A percentile compares a stretch with the other conserved stretches of the same genome.
phyloP scores from a whole-genome alignment of 2,888 invertebrate genomes.

The Eupithecia tripunctaria region DNA sequence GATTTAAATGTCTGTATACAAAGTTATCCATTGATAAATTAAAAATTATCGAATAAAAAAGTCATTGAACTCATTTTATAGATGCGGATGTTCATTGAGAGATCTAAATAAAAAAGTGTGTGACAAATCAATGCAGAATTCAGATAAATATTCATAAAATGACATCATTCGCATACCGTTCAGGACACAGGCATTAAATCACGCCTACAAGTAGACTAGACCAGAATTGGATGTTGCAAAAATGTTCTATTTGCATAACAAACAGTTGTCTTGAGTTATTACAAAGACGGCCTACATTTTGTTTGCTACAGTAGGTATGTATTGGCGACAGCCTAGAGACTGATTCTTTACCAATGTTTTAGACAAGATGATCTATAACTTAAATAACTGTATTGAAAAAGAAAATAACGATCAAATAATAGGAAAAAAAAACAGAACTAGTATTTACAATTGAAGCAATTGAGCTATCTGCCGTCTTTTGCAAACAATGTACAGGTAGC shows the following conservation, averaged over 20 bases:
- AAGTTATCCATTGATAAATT: constrained; percentile 10
- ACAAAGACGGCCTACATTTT: constrained; percentile 5
- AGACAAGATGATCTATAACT: background rate
- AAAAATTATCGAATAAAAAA: background rate
- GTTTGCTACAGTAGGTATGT: background rate
- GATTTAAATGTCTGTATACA: background rate
- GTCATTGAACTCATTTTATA: constrained; percentile 32
- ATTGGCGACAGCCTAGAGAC: background rate
- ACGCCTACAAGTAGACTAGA: constrained; percentile 52
- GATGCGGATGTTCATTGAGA: constrained; percentile 34
- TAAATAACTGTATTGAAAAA: too few relatives aligned
- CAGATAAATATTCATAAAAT: constrained; percentile 42
- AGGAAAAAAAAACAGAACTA: too few relatives aligned
- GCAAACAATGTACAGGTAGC: too few relatives aligned
- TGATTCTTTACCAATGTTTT: background rate
- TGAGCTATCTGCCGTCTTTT: too few relatives aligned
- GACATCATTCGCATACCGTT: constrained; percentile 47
- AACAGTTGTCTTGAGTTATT: constrained; percentile 15
- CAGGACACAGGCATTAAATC: constrained; percentile 52
- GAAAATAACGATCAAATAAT: too few relatives aligned
- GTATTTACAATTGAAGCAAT: too few relatives aligned
- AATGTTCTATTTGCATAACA: constrained; percentile 66
- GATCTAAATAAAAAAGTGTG: constrained; percentile 22
- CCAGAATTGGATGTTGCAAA: constrained; percentile 59
- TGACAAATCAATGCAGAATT: constrained; percentile 35